These are phyloP conservation scores for Pemphigus obesinymphae DNA, from an alignment of 1,140 invertebrate genomes.

Conservation along the genomic window DNA sequence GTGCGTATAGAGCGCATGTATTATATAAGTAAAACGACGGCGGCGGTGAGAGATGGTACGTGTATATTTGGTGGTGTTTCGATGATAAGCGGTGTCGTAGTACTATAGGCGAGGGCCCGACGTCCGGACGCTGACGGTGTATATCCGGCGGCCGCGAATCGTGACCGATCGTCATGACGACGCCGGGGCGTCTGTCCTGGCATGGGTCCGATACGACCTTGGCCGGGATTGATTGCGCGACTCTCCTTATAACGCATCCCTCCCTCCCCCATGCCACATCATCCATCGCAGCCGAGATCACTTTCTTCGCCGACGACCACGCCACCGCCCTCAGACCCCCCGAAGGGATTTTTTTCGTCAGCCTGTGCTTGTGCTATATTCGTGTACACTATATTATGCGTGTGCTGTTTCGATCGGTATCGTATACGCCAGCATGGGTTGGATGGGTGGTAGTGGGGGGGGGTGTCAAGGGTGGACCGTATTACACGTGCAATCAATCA, in stretches of 20 bases:
- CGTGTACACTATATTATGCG: neutral
- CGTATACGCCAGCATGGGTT: neutral
- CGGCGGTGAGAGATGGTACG: too few species aligned
- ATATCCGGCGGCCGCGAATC: neutral
- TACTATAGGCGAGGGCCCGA: conserved; percentile 15
- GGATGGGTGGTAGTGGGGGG: neutral
- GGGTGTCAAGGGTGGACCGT: too few species aligned
- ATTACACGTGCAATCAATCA: conserved; percentile 9
- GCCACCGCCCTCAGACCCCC: neutral
- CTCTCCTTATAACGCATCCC: neutral
- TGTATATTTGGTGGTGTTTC: too few species aligned
- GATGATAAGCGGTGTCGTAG: conserved; percentile 17
- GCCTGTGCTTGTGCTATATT: neutral
- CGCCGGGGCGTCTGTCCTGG: conserved; percentile 8
- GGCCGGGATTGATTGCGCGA: conserved; percentile 28
- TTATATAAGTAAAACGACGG: too few species aligned
- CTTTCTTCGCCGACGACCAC: neutral
- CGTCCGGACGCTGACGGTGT: conserved; percentile 16
- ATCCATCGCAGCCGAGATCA: neutral
- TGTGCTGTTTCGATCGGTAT: neutral
- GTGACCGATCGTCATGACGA: neutral
- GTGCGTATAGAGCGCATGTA: too few species aligned
- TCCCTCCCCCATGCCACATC: neutral
- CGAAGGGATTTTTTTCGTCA: neutral
- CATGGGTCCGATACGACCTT: conserved; percentile 25